phyloP scores from a whole-genome alignment of 2,797 vertebrate species.

The Hafferia zeledoni region DNA sequence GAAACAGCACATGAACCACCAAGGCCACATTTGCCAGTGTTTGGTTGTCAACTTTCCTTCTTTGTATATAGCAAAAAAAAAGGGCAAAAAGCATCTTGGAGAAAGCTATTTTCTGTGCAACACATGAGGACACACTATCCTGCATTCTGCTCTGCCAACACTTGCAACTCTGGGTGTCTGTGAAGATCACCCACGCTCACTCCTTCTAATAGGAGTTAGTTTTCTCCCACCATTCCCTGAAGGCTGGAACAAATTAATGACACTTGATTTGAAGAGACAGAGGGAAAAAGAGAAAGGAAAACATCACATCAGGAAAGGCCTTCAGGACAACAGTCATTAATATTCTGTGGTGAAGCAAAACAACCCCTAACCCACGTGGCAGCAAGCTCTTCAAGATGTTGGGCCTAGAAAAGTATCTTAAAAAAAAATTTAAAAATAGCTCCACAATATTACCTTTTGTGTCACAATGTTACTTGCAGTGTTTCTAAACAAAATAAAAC shows the following conservation, averaged over 20 bases:
- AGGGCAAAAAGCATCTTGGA: background rate
- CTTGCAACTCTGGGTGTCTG: background rate
- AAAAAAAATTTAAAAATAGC: background rate
- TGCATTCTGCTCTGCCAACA: background rate
- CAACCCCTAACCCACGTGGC: background rate
- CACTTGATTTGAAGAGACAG: background rate
- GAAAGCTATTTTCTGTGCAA: background rate
- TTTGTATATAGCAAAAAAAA: background rate
- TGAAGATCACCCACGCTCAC: background rate
- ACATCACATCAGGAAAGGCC: background rate
- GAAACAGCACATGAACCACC: background rate
- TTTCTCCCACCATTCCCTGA: slow-evolving; percentile 1
- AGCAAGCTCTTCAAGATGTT: background rate
- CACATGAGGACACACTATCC: background rate
- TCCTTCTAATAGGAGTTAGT: background rate
- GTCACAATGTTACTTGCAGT: background rate
- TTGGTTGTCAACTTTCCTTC: background rate
- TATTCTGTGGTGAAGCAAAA: background rate
- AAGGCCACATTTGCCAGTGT: background rate
- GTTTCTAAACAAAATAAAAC: background rate
- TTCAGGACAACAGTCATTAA: slow-evolving; percentile 8
- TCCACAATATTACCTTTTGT: background rate
- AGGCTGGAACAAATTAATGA: slow-evolving; percentile 38
- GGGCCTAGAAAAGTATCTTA: background rate
- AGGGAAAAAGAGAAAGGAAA: background rate